phyloP scores from a whole-genome alignment of 2,888 invertebrate species.

The Pachycephus smyrnensis region DNA sequence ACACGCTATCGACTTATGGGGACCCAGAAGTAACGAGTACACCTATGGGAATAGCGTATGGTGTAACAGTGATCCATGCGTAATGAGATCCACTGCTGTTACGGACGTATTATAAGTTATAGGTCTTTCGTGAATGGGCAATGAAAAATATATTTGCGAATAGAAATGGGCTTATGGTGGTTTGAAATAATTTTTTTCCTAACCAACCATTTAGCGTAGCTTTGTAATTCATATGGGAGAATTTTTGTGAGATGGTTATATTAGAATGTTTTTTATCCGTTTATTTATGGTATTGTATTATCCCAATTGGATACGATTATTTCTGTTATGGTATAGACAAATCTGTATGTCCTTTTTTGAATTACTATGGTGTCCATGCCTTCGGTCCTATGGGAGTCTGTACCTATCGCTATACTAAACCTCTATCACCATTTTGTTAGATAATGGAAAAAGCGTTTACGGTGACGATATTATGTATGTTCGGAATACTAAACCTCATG shows the following conservation, averaged over 20 bases:
- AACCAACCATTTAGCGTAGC: background rate
- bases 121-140: background rate
- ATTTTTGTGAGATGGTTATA: conserved; percentile 12
- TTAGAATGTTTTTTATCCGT: background rate
- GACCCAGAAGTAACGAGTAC: conserved; percentile 7
- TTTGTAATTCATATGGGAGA: background rate
- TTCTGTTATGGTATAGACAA: background rate
- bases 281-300: background rate
- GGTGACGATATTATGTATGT: conserved; percentile 33
- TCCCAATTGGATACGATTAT: background rate
- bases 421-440: background rate
- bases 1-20: conserved; percentile 13
- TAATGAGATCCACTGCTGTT: background rate
- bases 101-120: background rate
- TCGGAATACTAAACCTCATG: background rate
- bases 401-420: background rate
- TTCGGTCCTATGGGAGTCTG: background rate
- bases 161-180: background rate
- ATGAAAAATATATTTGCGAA: background rate
- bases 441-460: conserved; percentile 32
- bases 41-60: background rate
- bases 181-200: background rate
- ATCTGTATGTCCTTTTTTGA: background rate
- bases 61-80: background rate
- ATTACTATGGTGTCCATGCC: background rate